Conservation (phyloP, 2,113 vertebrate species). For the Nycticebus coucang region DNA sequence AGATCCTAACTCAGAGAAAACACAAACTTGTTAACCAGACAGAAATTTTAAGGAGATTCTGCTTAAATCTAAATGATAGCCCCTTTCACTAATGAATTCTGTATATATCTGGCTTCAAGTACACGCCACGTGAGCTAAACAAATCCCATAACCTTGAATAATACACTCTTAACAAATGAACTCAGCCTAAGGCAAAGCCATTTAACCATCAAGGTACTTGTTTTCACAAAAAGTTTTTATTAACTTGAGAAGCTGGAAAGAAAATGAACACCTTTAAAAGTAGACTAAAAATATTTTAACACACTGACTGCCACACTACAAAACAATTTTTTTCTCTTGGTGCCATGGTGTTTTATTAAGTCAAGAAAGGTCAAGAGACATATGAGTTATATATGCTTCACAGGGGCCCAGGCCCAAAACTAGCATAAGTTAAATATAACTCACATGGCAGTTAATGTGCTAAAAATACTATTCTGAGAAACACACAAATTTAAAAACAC, state of each 20-base stretch:
- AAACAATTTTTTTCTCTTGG: no score
- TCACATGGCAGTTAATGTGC: not conserved
- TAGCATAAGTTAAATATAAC: no score
- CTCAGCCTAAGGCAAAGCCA: not conserved
- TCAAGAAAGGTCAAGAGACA: no score
- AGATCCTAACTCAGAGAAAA: slow-evolving; percentile 88
- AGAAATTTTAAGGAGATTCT: not conserved
- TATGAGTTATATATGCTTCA: no score
- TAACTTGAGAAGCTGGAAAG: not conserved
- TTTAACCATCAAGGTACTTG: not conserved
- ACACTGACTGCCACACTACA: no score
- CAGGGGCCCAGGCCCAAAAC: no score
- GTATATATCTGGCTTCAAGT: not conserved
- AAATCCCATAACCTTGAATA: not conserved
- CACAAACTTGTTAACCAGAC: slow-evolving; percentile 26
- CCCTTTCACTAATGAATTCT: not conserved
- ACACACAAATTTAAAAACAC: no score
- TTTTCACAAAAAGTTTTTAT: not conserved
- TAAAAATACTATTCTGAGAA: not conserved
- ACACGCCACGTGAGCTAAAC: not conserved
- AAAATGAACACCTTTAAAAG: not conserved
- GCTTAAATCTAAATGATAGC: not conserved
- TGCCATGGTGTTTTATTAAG: no score
- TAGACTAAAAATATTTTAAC: not conserved
- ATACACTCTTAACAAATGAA: not conserved